Conservation (phyloP, 2,797 vertebrate genomes). For the Eupleurogrammus muticus region DNA sequence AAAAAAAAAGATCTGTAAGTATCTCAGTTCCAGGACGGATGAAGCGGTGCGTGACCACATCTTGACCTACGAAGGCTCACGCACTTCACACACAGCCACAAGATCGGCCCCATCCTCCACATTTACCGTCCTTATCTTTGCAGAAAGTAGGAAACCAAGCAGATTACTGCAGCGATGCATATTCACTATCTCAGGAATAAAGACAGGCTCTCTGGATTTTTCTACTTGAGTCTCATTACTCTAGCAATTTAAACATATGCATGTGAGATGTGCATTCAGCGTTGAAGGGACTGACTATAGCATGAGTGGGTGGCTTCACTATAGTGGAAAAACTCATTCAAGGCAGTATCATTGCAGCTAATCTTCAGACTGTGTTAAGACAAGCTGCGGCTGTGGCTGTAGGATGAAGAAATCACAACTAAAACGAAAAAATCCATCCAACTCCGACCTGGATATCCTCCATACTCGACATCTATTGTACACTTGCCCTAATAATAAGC, state of each 20-base stretch:
- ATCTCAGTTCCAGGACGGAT: slow-evolving; percentile 11
- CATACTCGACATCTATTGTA: too few species aligned
- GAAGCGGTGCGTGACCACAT: slow-evolving; percentile 20
- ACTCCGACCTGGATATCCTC: too few species aligned
- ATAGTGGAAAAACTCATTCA: background rate
- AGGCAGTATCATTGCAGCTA: slow-evolving; percentile 13
- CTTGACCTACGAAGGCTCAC: too few species aligned
- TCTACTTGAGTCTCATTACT: background rate
- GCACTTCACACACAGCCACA: slow-evolving; percentile 47
- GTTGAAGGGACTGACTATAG: background rate
- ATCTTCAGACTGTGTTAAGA: background rate
- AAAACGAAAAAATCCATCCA: too few species aligned
- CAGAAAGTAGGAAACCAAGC: slow-evolving; percentile 20
- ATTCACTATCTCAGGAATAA: background rate
- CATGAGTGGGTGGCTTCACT: background rate
- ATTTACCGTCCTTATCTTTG: slow-evolving; percentile 33
- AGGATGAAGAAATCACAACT: too few species aligned
- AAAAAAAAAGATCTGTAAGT: slow-evolving; percentile 26
- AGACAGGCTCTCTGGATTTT: background rate
- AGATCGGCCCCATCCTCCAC: slow-evolving; percentile 25
- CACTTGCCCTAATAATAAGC: too few species aligned
- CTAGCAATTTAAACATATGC: too few species aligned
- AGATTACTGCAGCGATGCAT: slow-evolving; percentile 21
- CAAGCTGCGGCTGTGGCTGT: background rate
- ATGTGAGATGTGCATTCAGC: background rate